Conservation (phyloP, 2,113 vertebrate species). For the Psephotus haematonotus region DNA sequence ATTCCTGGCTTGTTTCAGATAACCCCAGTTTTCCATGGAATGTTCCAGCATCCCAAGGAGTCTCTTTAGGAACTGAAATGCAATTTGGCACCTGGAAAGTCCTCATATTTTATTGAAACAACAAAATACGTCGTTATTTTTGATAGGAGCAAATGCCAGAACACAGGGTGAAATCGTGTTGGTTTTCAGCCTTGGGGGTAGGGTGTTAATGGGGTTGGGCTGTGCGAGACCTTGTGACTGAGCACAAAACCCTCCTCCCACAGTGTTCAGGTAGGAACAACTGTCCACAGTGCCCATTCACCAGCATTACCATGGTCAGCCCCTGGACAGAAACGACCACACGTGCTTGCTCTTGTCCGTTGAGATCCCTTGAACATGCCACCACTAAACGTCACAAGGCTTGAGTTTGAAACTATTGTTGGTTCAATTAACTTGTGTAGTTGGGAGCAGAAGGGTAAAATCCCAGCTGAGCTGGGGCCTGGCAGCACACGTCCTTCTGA, state of each 20-base stretch:
- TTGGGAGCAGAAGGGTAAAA: neutral
- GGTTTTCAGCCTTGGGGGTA: neutral
- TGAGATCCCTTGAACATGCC: neutral
- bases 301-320: fast-evolving
- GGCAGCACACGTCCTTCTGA: fast-evolving
- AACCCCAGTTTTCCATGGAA: neutral
- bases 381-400: neutral
- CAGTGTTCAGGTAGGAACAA: neutral
- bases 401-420: fast-evolving
- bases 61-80: neutral
- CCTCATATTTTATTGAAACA: neutral
- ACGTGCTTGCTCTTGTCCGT: neutral
- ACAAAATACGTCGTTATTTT: neutral
- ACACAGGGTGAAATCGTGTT: neutral
- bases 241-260: neutral
- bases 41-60: neutral
- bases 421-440: fast-evolving
- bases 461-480: neutral
- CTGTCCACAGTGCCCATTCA: neutral
- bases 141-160: neutral
- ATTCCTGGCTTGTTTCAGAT: neutral
- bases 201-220: neutral
- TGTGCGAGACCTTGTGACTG: neutral
- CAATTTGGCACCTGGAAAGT: neutral
- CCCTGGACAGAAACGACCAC: fast-evolving